phyloP scores from a whole-genome alignment of 2,888 invertebrate genomes.

The Watsonalla binaria region DNA sequence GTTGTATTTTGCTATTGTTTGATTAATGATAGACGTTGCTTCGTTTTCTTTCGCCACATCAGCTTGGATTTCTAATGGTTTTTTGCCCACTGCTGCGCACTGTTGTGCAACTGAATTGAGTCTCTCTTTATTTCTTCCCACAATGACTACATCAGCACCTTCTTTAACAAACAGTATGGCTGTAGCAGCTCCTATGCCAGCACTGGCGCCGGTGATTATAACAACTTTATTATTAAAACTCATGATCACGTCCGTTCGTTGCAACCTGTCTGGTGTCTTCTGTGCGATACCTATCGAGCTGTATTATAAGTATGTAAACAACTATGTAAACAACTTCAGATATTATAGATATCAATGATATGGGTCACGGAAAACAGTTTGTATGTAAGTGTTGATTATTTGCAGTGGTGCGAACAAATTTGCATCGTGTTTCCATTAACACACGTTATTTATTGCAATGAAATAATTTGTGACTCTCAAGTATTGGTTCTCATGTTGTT shows the following conservation, averaged over 20 bases:
- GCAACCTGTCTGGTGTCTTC: background rate
- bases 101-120: slow-evolving; percentile 10
- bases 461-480: no score
- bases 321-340: no score
- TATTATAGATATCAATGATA: no score
- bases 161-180: slow-evolving; percentile 30
- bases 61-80: slow-evolving; percentile 23
- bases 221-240: slow-evolving; percentile 33
- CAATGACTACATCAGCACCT: slow-evolving; percentile 18
- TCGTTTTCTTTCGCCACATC: slow-evolving; percentile 29
- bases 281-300: no score
- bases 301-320: no score
- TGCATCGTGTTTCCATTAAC: no score
- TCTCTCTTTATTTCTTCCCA: slow-evolving; percentile 17
- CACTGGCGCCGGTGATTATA: slow-evolving; percentile 35
- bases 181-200: slow-evolving; percentile 36
- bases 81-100: slow-evolving; percentile 15
- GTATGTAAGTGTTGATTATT: no score
- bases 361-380: no score
- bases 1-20: slow-evolving; percentile 25
- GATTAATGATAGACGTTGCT: slow-evolving; percentile 17
- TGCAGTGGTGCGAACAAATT: no score
- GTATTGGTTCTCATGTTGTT: no score
- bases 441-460: no score
- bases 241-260: slow-evolving; percentile 14